Conservation (phyloP, 2,797 vertebrate species). For the Pseudochromis fuscus region DNA sequence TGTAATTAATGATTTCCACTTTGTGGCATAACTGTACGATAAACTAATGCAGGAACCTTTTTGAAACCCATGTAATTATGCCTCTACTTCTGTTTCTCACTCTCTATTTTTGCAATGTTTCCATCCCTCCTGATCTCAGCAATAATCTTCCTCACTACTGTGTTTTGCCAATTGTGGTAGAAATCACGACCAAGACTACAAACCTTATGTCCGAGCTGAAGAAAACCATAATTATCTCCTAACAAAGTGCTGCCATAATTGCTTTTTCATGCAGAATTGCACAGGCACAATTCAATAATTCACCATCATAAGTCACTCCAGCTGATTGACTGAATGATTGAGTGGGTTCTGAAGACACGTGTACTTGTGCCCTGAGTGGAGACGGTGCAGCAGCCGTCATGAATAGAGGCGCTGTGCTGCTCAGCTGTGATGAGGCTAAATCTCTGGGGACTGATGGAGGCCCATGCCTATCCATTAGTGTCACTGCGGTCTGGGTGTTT, state of each 20-base stretch:
- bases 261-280: constrained; percentile 26
- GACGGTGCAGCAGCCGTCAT: constrained; percentile 45
- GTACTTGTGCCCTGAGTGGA: constrained; percentile 32
- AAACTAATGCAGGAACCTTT: too few relatives aligned
- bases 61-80: not conserved
- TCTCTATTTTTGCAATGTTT: not conserved
- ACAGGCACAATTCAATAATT: constrained; percentile 33
- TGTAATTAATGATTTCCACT: not conserved
- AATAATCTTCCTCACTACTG: not conserved
- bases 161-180: not conserved
- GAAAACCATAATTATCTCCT: constrained; percentile 10
- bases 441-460: constrained; percentile 66
- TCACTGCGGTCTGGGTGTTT: constrained; percentile 64
- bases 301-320: constrained; percentile 37
- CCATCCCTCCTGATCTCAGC: not conserved
- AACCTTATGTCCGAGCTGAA: not conserved
- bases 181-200: not conserved
- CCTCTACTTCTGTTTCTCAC: not conserved
- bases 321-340: constrained; percentile 62
- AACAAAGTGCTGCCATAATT: constrained; percentile 9
- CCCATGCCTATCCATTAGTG: constrained; percentile 76
- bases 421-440: constrained; percentile 68
- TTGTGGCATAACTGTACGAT: too few relatives aligned
- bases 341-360: constrained; percentile 47
- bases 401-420: constrained; percentile 51